Conservation (phyloP, 2,113 vertebrate species). For the Rutilus rutilus region DNA sequence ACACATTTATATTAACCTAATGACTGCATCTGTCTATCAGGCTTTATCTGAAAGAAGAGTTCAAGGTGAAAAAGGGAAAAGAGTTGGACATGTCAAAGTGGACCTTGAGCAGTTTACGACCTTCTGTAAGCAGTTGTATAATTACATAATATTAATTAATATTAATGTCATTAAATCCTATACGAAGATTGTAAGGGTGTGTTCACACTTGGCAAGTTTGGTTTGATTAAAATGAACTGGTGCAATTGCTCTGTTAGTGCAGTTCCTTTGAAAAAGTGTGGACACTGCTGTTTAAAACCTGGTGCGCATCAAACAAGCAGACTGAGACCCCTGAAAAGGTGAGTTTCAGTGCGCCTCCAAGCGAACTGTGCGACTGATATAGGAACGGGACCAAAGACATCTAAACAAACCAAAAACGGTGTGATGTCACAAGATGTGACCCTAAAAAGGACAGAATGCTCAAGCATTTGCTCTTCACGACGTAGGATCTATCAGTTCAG, state of each 20-base stretch:
- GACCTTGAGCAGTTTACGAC: constrained; percentile 80
- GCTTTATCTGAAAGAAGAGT: constrained; percentile 88
- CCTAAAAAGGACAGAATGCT: not conserved
- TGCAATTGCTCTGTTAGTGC: not conserved
- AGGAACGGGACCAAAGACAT: not conserved
- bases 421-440: not conserved
- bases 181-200: not conserved
- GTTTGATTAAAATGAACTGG: not conserved
- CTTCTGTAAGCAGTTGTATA: constrained; percentile 73
- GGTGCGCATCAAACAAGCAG: not conserved
- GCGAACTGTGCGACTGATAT: not conserved
- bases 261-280: not conserved
- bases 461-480: not conserved
- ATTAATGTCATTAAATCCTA: not conserved
- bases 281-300: not conserved
- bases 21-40: constrained; percentile 64
- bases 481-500: not conserved
- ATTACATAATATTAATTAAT: not conserved
- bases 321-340: not conserved
- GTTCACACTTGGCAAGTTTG: not conserved
- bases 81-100: constrained; percentile 84
- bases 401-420: not conserved
- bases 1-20: not conserved
- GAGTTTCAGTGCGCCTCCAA: not conserved
- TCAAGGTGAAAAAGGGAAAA: constrained; percentile 81